Evolutionary conservation across 2,797 vertebrate genomes (phyloP).

Genomic region (Xiphophorus birchmanni): DNA sequence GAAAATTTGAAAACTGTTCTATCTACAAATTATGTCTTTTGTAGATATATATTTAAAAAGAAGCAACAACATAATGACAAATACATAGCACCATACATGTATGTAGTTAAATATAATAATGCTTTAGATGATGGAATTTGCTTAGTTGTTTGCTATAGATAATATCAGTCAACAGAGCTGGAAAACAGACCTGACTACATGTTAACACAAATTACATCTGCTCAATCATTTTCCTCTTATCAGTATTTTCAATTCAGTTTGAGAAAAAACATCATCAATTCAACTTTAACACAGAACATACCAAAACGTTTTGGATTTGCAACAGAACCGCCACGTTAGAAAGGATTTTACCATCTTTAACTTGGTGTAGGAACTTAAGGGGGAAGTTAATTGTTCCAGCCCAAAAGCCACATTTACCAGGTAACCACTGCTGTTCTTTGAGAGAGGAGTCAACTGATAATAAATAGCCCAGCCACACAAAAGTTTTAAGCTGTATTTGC

Average conservation of each 20-base stretch:
- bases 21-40: neutral
- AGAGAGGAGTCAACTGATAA: slow-evolving; percentile 28
- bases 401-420: slow-evolving; percentile 1
- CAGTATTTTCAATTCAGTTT: neutral
- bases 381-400: neutral
- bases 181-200: neutral
- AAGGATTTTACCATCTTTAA: neutral
- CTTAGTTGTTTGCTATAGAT: neutral
- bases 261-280: neutral
- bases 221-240: neutral
- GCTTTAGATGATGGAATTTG: neutral
- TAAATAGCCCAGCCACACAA: slow-evolving; percentile 26
- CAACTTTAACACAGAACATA: neutral
- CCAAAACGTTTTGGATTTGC: neutral
- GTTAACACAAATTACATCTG: neutral
- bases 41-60: neutral
- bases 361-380: neutral
- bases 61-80: neutral
- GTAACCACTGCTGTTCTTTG: slow-evolving; percentile 1
- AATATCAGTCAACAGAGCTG: neutral
- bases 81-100: neutral
- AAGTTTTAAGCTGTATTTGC: slow-evolving; percentile 72
- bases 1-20: neutral
- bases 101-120: neutral
- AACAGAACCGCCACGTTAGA: neutral